Evolutionary conservation across 2,888 invertebrate species (phyloP), one percentile per base, ranked within the genome.

Genomic region (Bombylius major): DNA sequence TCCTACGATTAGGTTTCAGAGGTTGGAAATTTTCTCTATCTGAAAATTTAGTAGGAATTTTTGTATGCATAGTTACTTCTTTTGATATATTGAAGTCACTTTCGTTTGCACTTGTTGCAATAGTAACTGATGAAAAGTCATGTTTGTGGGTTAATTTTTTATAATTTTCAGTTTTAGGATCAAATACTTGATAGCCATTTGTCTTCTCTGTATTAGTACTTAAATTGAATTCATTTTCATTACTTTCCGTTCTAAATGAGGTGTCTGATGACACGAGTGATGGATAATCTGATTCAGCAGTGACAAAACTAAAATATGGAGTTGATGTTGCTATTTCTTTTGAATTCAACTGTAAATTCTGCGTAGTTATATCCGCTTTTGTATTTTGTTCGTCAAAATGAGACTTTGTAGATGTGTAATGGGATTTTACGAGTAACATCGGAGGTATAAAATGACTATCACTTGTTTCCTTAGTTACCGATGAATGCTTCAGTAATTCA

Each of bases 391-490:
- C 49, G 5, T 60, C 58, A n/a, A 56, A 52, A 51, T 57, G 58
- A 5, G 60, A 55, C 54, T 62, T 61, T 32, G 70, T 67, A 42
- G 73, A 70, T 53, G 72, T 68, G 60, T 74, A 74, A 63, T 74
- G 71, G 5, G 73, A 70, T 60, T 74, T 74, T 4, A 75, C 73
- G 61, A 75, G 60, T 55, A 75, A 54, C 75, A 75, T 75, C 47
- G 74, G 74, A 14, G 75, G 74, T 58, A 75, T 72, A 50, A 75
- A 75, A 61, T 73, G 74, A 56, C 68, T 72, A 60, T 73, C 73
- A 31, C 65, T 63, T 8, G 70, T 63, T 59, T 71, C 71, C 55
- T 72, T 72, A 34, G 68, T 60, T 23, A 52, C 56, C 8, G 45
- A 49, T 14, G 53, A 31, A 47, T 52, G 50, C 5, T 44, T n/a